These are phyloP conservation scores for Erebia epiphron DNA, from an alignment of 2,888 invertebrate species.

Conservation along the genomic window DNA sequence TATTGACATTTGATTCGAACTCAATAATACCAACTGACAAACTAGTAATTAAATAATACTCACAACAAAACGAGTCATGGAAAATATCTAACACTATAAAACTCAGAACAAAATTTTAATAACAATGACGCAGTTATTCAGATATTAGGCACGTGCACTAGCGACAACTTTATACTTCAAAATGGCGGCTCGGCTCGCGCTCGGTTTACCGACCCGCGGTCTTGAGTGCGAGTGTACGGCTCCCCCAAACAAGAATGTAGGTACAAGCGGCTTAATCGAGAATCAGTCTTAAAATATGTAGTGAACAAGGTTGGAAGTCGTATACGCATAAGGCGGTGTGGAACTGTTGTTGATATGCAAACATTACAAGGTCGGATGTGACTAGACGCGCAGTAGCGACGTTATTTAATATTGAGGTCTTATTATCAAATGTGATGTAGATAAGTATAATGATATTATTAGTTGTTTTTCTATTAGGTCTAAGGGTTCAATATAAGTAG, in stretches of 20 bases:
- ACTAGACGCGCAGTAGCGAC: not conserved
- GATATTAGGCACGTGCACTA: not conserved
- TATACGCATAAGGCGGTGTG: not conserved
- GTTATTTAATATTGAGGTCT: not conserved
- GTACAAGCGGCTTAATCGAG: not conserved
- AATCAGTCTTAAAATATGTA: not conserved
- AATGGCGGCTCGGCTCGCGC: conserved; percentile 17
- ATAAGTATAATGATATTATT: too few relatives aligned
- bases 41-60: not conserved
- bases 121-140: not conserved
- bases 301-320: not conserved
- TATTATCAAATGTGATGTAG: not conserved
- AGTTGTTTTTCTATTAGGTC: too few relatives aligned
- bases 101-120: not conserved
- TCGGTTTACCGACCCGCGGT: conserved; percentile 12
- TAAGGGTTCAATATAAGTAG: too few relatives aligned
- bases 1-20: too few relatives aligned
- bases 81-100: not conserved
- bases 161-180: not conserved
- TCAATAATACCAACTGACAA: too few relatives aligned
- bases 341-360: not conserved
- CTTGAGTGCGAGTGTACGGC: conserved; percentile 7
- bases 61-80: not conserved
- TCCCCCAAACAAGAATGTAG: conserved; percentile 4
- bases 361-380: not conserved